phyloP scores from a whole-genome alignment of 1,140 invertebrate species.

The Reticulitermes speratus region DNA sequence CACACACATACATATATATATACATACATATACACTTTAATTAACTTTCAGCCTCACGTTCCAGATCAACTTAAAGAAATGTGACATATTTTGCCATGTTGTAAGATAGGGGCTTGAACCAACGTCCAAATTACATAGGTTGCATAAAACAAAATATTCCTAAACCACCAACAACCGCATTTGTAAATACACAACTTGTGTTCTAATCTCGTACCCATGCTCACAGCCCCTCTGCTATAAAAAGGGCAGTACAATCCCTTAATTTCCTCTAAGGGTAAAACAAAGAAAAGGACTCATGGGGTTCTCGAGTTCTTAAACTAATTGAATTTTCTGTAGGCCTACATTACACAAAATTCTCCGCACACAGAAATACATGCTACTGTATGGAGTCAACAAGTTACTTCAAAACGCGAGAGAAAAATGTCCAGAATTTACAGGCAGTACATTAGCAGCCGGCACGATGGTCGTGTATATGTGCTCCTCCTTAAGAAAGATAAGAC shows the following conservation, averaged over 20 bases:
- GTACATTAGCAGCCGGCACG: neutral
- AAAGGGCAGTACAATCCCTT: neutral
- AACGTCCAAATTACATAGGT: too few relatives aligned
- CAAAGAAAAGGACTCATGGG: neutral
- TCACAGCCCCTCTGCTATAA: neutral
- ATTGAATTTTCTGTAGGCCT: neutral
- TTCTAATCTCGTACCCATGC: neutral
- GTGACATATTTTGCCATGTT: too few relatives aligned
- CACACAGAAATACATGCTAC: neutral
- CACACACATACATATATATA: too few relatives aligned
- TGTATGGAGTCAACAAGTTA: neutral
- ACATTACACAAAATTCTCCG: neutral
- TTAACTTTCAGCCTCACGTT: too few relatives aligned
- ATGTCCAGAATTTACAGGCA: neutral
- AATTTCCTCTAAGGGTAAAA: neutral
- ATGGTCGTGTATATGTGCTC: neutral
- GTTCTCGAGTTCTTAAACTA: neutral
- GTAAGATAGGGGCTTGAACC: too few relatives aligned
- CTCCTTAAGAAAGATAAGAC: neutral
- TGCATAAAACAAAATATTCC: too few relatives aligned
- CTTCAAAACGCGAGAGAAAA: neutral
- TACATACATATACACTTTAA: too few relatives aligned
- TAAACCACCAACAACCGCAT: too few relatives aligned
- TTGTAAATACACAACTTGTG: neutral
- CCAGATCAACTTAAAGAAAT: too few relatives aligned